Evolutionary conservation across 2,113 vertebrate genomes (phyloP), one percentile per base, ranked within the genome.

Genomic region (Chroicocephalus ridibundus): DNA sequence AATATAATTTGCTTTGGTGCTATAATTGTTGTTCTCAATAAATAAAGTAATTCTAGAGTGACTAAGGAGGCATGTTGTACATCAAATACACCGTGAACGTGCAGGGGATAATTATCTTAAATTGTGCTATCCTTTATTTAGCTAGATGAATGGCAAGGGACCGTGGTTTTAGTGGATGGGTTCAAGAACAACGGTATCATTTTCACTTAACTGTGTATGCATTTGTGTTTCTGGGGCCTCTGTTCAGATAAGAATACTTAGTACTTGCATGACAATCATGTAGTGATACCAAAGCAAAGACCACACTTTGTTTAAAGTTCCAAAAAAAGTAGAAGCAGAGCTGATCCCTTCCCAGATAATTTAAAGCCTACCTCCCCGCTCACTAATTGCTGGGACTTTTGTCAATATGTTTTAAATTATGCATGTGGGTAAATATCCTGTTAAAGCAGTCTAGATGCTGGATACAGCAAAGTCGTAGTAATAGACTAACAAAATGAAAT

Each of bases 71-170:
- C 66, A 76, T 36, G 34, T 77, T 49, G 10, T 38, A 24, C 74
- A 69, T 91, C 90, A 77, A 24, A 69, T 76, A 88, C 15, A 36
- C 46, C 40, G 57, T 29, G 46, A 88, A 92, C 55, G 38, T 8
- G 5, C 54, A 65, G 42, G 36, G n/a, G 68, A 90, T 96, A 92
- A 93, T 93, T 92, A 69, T 62, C 78, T 91, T 91, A 82, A 62
- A 82, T 85, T 93, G 42, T 66, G 64, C 80, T 92, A 83, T 46
- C 54, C 75, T 82, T 94, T 83, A 71, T 69, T 88, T 93, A 86
- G 49, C 60, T 81, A 51, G 64, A 79, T 77, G 68, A 90, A 74
- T 88, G 57, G 47, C 14, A 38, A 57, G 49, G 82, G 61, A 72
- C 68, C 3, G 0, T 32, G 47, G 32, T 4, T 91, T 94, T 76